These are phyloP conservation scores for Noctua fimbriata DNA, from an alignment of 2,888 invertebrate species.

Conservation along the genomic window DNA sequence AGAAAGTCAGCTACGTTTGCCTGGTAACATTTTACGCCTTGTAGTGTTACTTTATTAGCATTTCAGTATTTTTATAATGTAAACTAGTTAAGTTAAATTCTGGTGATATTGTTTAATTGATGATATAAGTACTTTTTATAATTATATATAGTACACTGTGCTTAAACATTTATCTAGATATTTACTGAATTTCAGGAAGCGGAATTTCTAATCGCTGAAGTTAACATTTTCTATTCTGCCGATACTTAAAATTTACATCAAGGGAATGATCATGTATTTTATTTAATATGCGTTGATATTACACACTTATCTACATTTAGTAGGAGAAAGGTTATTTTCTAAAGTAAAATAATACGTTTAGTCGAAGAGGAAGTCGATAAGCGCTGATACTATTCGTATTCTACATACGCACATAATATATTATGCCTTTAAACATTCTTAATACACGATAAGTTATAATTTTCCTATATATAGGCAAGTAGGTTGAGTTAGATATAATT, in stretches of 20 bases:
- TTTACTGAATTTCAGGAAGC: constrained; percentile 38
- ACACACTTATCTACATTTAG: constrained; percentile 30
- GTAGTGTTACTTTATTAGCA: background rate
- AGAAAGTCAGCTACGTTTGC: background rate
- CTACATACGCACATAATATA: constrained; percentile 56
- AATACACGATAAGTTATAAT: constrained; percentile 57
- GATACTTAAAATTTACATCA: constrained; percentile 18
- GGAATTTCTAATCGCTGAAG: constrained; percentile 24
- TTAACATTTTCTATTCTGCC: constrained; percentile 16
- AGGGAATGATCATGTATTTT: background rate
- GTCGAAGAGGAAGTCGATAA: constrained; percentile 43
- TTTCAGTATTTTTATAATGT: constrained; percentile 36
- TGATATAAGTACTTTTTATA: constrained; percentile 22
- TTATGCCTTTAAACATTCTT: constrained; percentile 63
- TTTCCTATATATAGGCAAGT: constrained; percentile 52
- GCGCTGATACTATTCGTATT: constrained; percentile 30
- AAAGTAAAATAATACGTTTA: constrained; percentile 47
- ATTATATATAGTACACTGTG: constrained; percentile 7
- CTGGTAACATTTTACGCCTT: background rate
- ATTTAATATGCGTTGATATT: constrained; percentile 7
- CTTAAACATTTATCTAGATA: constrained; percentile 35
- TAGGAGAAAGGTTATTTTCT: constrained; percentile 33
- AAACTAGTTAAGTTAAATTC: constrained; percentile 16
- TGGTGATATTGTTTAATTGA: constrained; percentile 2
- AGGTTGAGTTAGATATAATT: constrained; percentile 62